These are phyloP conservation scores for Ondatra zibethicus DNA, from an alignment of 2,113 vertebrate genomes.

Conservation along the genomic window DNA sequence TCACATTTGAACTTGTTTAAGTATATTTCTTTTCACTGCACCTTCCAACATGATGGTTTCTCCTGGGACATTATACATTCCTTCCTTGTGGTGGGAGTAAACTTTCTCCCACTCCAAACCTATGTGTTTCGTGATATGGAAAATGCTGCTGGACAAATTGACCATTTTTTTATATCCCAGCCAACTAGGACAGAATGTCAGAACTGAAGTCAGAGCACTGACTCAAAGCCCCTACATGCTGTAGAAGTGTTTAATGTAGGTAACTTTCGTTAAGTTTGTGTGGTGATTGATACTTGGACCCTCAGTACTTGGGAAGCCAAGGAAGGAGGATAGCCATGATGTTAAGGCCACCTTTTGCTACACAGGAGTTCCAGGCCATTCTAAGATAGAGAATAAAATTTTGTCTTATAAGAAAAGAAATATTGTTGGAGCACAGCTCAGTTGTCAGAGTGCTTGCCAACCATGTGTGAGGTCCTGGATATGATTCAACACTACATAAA, in stretches of 20 bases:
- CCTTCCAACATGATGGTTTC: background rate
- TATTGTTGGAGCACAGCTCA: background rate
- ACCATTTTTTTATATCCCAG: background rate
- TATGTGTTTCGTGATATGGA: background rate
- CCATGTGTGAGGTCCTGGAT: background rate
- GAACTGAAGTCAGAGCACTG: background rate
- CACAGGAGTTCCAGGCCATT: background rate
- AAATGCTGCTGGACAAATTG: background rate
- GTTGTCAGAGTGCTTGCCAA: background rate
- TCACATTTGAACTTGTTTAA: conserved; percentile 13
- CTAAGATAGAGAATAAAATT: background rate
- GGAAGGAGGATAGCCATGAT: background rate
- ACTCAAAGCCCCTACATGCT: background rate
- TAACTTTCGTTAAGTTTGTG: background rate
- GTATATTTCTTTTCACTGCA: background rate
- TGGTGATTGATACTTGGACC: background rate
- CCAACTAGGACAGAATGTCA: background rate
- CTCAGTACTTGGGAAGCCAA: background rate
- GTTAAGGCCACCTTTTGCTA: background rate
- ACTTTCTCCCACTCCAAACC: background rate
- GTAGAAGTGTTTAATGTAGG: background rate
- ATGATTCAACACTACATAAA: background rate
- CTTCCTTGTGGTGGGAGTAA: too few species aligned
- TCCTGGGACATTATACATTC: background rate
- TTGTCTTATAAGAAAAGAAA: background rate